Conservation (phyloP, 2,113 vertebrate species). For the Brachirus orientalis region DNA sequence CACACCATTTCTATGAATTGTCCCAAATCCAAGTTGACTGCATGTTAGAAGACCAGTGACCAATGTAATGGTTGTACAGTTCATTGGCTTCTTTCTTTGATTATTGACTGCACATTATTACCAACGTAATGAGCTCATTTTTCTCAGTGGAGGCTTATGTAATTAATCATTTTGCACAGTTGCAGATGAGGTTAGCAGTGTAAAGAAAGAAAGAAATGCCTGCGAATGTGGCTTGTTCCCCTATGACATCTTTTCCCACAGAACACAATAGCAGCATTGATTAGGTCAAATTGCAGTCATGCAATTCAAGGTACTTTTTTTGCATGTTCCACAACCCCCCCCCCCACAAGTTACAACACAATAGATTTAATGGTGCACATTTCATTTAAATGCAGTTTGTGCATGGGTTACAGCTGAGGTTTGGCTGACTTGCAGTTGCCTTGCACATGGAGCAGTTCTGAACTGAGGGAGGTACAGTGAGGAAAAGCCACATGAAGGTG, state of each 20-base stretch:
- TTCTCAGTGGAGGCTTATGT: neutral
- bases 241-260: neutral
- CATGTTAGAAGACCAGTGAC: neutral
- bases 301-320: slow-evolving; percentile 30
- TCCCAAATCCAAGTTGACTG: neutral
- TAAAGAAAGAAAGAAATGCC: slow-evolving; percentile 46
- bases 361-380: neutral
- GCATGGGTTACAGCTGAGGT: slow-evolving; percentile 32
- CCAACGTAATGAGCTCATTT: neutral
- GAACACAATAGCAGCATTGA: slow-evolving; percentile 62
- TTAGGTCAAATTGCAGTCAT: slow-evolving; percentile 25
- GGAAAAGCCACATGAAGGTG: slow-evolving; percentile 56
- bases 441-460: slow-evolving; percentile 68
- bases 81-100: neutral
- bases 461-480: slow-evolving; percentile 91
- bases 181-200: slow-evolving; percentile 3
- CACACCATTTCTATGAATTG: neutral
- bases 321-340: slow-evolving; percentile 18
- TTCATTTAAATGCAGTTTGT: neutral
- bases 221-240: slow-evolving; percentile 23
- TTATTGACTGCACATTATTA: neutral
- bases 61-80: neutral
- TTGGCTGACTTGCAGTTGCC: slow-evolving; percentile 59
- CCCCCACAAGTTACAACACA: neutral
- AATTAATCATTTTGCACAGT: neutral